Evolutionary conservation across 2,797 vertebrate species (phyloP), one percentile per base, ranked within the genome.

Genomic region (Enteromius fasciolatus): DNA sequence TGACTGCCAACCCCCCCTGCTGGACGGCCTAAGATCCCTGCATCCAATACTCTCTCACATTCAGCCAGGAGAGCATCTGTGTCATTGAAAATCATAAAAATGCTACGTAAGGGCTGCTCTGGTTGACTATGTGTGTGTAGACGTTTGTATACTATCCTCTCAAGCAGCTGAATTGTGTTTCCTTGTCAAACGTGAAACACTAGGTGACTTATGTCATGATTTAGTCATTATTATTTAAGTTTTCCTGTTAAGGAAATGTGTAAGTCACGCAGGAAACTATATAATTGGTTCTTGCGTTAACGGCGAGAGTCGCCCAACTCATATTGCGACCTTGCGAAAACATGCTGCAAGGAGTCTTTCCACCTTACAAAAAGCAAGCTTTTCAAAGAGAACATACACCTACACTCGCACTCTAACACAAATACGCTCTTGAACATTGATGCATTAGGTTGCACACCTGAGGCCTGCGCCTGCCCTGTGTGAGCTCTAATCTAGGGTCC

Each of bases 361-460:
- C 57, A 20, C 57, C 23, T 63, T n/a, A 67, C 23, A 23, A 67
- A 31, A 33, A 66, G 18, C 63, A 1, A 52, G 61, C 46, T 67
- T 78, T 82, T 82, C 25, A 68, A 75, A 59, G 36, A 23, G 20
- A 63, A 82, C 31, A 36, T 50, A 80, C 75, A 83, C 33, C 68
- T 67, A 70, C 63, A 82, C 28, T 64, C n/a, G 57, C 44, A 20
- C 68, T 69, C 68, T 36, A 63, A 54, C 63, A 77, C 28, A 54
- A 50, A 50, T 83, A 76, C 70, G 70, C 81, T 76, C 83, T 82
- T 82, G 73, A 79, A 72, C 76, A 41, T 44, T 3, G 46, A 81
- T 70, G 94, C 94, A 96, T 95, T 95, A 95, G 94, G 94, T 94
- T 94, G 94, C 94, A 95, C 95, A 96, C 96, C 94, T 96, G 95